Evolutionary conservation across 2,888 invertebrate genomes (phyloP).

Genomic region (Melieria omissa): DNA sequence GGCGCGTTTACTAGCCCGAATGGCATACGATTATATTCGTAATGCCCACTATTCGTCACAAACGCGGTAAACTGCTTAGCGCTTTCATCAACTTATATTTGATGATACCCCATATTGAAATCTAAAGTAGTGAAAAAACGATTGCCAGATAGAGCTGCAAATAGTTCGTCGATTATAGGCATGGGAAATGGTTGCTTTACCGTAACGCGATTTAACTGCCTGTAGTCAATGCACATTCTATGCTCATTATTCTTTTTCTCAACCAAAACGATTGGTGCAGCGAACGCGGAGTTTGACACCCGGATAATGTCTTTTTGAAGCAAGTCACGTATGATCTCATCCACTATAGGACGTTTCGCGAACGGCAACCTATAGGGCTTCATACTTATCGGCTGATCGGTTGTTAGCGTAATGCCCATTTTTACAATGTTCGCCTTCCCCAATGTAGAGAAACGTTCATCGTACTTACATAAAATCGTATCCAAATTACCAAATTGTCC

Average conservation of each 20-base stretch:
- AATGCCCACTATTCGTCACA: constrained; percentile 37
- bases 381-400: constrained; percentile 19
- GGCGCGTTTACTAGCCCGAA: constrained; percentile 36
- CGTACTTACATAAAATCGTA: not conserved
- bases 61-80: constrained; percentile 37
- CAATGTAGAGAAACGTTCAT: not conserved
- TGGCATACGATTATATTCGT: constrained; percentile 8
- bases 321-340: constrained; percentile 19
- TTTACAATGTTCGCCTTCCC: constrained; percentile 14
- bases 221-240: constrained; percentile 33
- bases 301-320: constrained; percentile 31
- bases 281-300: constrained; percentile 33
- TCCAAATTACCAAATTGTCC: not conserved
- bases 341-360: constrained; percentile 13
- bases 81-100: constrained; percentile 32
- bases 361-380: constrained; percentile 19
- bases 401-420: constrained; percentile 15
- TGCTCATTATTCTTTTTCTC: constrained; percentile 41
- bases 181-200: constrained; percentile 35
- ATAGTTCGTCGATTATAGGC: constrained; percentile 41
- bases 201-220: constrained; percentile 22
- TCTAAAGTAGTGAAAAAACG: constrained; percentile 35
- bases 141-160: constrained; percentile 36
- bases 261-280: constrained; percentile 36
- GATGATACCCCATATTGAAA: constrained; percentile 37